These are phyloP conservation scores for Steatocranus sp. DNA, from an alignment of 2,797 vertebrate species.

Conservation along the genomic window DNA sequence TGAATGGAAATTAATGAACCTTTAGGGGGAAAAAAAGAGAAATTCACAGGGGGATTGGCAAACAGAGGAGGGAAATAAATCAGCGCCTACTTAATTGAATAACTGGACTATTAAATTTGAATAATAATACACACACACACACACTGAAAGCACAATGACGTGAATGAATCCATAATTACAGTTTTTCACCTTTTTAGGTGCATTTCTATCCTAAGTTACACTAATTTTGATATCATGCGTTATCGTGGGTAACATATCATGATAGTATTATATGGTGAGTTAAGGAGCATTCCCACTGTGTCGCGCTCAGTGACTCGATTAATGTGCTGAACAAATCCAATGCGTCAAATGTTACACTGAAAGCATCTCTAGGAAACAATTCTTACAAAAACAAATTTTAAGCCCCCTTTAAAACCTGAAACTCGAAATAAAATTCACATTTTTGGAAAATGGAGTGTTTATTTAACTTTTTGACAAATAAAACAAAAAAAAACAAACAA, in stretches of 20 bases:
- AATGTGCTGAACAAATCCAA: not conserved
- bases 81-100: not conserved
- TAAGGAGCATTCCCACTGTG: not conserved
- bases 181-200: not conserved
- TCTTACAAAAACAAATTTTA: accelerated
- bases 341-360: accelerated
- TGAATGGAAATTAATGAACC: not conserved
- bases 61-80: not conserved
- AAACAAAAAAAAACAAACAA: accelerated
- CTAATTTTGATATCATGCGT: not conserved
- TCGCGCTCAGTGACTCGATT: not conserved
- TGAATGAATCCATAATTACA: not conserved
- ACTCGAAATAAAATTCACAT: accelerated
- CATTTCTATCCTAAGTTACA: not conserved
- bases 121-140: not conserved
- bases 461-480: not conserved
- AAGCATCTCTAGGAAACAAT: not conserved
- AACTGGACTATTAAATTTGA: not conserved
- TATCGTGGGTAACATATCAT: not conserved
- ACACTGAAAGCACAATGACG: not conserved
- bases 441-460: not conserved
- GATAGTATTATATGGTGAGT: not conserved
- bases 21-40: not conserved
- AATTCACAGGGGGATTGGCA: not conserved
- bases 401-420: not conserved